phyloP scores from a whole-genome alignment of 2,113 vertebrate species.

The Tenebrosternarchus preto region DNA sequence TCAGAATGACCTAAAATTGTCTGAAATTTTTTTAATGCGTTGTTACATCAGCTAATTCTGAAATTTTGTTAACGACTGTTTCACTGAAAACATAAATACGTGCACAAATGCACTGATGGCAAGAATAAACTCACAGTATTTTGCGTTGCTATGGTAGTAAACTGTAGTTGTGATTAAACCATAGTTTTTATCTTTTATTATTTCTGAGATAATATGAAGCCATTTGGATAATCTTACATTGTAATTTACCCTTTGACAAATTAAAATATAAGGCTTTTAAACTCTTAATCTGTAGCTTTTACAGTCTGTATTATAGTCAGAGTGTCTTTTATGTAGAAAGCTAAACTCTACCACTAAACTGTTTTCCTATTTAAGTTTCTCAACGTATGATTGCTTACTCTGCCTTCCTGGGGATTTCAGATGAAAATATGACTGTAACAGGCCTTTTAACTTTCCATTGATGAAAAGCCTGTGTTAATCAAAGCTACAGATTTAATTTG shows the following conservation, averaged over 20 bases:
- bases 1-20: conserved; percentile 71
- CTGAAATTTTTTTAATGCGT: conserved; percentile 32
- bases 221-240: conserved; percentile 3
- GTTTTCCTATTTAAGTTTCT: conserved; percentile 66
- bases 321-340: conserved; percentile 1
- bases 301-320: conserved; percentile 4
- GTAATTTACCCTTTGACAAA: conserved; percentile 6
- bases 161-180: not conserved
- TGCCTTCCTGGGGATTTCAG: conserved; percentile 79
- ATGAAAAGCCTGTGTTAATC: conserved; percentile 99
- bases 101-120: not conserved
- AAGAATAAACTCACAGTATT: not conserved
- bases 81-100: not conserved
- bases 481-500: conserved; percentile 99
- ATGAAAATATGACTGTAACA: conserved; percentile 91
- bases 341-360: not conserved
- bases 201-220: conserved; percentile 15
- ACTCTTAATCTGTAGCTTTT: conserved; percentile 2
- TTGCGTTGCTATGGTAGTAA: not conserved
- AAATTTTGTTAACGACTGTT: not conserved
- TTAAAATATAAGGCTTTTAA: conserved; percentile 15
- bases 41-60: conserved; percentile 18
- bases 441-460: conserved; percentile 92
- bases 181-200: not conserved
- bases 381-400: conserved; percentile 78